These are phyloP conservation scores for Chalcis sispes DNA, from an alignment of 2,888 invertebrate genomes.

Conservation along the genomic window DNA sequence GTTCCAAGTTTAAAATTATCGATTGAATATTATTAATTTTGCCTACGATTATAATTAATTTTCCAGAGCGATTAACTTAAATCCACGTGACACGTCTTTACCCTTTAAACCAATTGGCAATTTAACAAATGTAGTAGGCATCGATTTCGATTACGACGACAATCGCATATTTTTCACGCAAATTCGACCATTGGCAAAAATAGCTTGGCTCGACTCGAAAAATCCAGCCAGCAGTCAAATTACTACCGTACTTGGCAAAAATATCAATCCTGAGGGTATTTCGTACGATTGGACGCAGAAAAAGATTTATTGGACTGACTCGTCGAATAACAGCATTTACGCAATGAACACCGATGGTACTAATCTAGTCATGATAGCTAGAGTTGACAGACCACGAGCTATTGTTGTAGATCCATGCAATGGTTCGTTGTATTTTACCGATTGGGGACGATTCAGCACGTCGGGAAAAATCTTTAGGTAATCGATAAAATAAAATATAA, in stretches of 20 bases:
- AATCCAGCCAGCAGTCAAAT: slow-evolving; percentile 82
- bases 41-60: background rate
- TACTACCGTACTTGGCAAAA: slow-evolving; percentile 84
- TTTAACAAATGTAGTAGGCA: slow-evolving; percentile 94
- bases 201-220: slow-evolving; percentile 87
- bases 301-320: slow-evolving; percentile 98
- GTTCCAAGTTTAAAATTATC: background rate
- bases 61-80: slow-evolving; percentile 88
- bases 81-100: slow-evolving; percentile 86
- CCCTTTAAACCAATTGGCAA: slow-evolving; percentile 92
- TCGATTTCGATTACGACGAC: slow-evolving; percentile 95
- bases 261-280: slow-evolving; percentile 94
- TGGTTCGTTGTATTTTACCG: slow-evolving; percentile 95
- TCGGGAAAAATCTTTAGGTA: slow-evolving; percentile 90
- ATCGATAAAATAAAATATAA: background rate
- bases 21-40: background rate
- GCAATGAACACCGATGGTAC: slow-evolving; percentile 94
- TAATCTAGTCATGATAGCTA: slow-evolving; percentile 92
- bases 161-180: slow-evolving; percentile 94
- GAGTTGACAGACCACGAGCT: slow-evolving; percentile 94
- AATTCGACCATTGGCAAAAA: slow-evolving; percentile 93
- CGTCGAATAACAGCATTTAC: slow-evolving; percentile 94
- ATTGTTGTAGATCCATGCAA: slow-evolving; percentile 98
- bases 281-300: slow-evolving; percentile 99
- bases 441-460: slow-evolving; percentile 95